Conservation (phyloP, 1,140 invertebrate species). For the Luehdorfia chinensis region DNA sequence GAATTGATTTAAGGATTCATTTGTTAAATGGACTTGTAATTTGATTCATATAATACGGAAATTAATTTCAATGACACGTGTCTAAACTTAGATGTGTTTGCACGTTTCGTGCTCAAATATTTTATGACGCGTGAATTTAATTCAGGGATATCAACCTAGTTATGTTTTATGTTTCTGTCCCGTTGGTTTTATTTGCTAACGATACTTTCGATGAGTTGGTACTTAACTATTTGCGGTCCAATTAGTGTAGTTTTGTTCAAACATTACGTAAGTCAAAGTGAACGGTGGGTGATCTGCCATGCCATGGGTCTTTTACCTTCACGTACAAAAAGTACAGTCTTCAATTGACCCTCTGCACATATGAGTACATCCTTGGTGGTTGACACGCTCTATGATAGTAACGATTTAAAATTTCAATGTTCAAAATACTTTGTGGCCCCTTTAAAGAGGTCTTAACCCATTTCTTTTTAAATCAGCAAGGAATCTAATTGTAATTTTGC, state of each 20-base stretch:
- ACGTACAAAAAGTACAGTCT: neutral
- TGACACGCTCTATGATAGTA: too few relatives aligned
- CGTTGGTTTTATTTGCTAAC: conserved; percentile 13
- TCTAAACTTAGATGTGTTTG: conserved; percentile 5
- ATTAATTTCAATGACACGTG: conserved; percentile 1
- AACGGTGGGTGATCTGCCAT: neutral
- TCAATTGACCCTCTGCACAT: too few relatives aligned
- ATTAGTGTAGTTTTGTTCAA: conserved; percentile 24
- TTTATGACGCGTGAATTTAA: conserved; percentile 4
- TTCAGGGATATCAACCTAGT: conserved; percentile 13
- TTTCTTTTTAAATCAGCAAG: too few relatives aligned
- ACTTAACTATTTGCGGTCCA: conserved; percentile 25
- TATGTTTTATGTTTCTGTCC: conserved; percentile 5
- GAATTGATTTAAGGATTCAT: too few relatives aligned
- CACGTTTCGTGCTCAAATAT: conserved; percentile 11
- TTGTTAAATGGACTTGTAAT: too few relatives aligned
- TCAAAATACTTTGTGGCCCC: too few relatives aligned
- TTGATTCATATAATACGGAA: too few relatives aligned
- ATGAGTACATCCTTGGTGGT: too few relatives aligned
- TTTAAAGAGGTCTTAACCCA: too few relatives aligned
- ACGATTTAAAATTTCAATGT: too few relatives aligned
- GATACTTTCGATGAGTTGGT: conserved; percentile 11
- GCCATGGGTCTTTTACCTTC: conserved; percentile 7
- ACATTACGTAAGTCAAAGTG: conserved; percentile 12
- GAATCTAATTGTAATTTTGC: too few relatives aligned